phyloP scores from a whole-genome alignment of 2,888 invertebrate genomes.

The Operophtera brumata region DNA sequence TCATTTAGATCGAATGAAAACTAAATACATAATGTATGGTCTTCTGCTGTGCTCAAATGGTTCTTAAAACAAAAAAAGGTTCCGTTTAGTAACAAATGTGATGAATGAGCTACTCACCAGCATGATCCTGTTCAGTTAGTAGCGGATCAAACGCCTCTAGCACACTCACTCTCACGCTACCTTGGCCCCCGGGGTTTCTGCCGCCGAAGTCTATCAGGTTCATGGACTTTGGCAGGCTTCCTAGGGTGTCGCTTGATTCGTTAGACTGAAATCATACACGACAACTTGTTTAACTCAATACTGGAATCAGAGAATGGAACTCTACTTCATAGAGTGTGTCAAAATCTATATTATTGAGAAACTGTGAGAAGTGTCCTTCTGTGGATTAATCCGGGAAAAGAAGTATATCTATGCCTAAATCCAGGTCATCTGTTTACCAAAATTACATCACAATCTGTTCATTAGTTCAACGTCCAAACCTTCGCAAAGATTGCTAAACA shows the following conservation, averaged over 20 bases:
- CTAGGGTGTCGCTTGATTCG: constrained; percentile 64
- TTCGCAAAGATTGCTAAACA: too few relatives aligned
- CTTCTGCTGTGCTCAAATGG: background rate
- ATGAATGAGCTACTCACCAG: constrained; percentile 74
- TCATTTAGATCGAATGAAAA: too few relatives aligned
- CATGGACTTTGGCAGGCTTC: constrained; percentile 62
- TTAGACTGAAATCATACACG: constrained; percentile 56
- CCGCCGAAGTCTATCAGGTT: constrained; percentile 75
- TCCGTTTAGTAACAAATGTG: constrained; percentile 19
- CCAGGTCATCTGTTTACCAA: too few relatives aligned
- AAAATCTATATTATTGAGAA: too few relatives aligned
- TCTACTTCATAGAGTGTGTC: too few relatives aligned
- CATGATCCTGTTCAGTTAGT: constrained; percentile 81
- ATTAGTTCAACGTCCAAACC: too few relatives aligned
- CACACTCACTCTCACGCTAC: constrained; percentile 84
- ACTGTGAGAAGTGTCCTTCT: too few relatives aligned
- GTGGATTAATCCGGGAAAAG: too few relatives aligned
- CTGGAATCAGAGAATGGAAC: too few relatives aligned
- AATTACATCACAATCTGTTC: too few relatives aligned
- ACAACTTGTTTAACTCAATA: too few relatives aligned
- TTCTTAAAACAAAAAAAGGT: background rate
- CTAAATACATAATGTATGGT: background rate
- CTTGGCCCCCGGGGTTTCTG: constrained; percentile 54
- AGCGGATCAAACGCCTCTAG: constrained; percentile 94
- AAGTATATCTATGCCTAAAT: too few relatives aligned